A percentile compares a stretch with the other conserved stretches of the same genome.
Conservation (phyloP, 2,113 vertebrate species). For the Terrapene triunguis region DNA sequence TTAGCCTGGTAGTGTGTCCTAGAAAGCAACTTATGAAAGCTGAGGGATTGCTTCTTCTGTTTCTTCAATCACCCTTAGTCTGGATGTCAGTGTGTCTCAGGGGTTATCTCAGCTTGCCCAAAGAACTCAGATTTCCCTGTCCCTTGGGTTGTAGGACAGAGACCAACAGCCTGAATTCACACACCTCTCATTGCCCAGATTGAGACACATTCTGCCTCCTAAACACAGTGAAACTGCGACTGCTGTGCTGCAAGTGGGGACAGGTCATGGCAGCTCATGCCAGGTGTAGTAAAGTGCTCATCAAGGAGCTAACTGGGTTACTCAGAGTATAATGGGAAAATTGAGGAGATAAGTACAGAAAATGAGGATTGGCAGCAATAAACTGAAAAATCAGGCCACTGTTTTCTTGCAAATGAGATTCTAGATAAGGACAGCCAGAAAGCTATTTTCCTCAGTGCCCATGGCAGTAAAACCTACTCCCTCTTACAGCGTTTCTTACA, state of each 20-base stretch:
- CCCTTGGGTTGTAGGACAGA: background rate
- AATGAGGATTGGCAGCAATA: background rate
- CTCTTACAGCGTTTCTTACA: conserved; percentile 48
- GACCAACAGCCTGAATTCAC: background rate
- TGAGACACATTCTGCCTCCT: rapidly evolving
- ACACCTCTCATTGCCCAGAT: background rate
- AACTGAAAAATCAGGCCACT: background rate
- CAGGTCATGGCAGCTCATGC: too few species aligned
- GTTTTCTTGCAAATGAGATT: background rate
- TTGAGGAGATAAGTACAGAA: background rate
- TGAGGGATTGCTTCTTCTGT: background rate
- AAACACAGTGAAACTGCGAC: background rate
- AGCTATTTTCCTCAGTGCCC: conserved; percentile 52
- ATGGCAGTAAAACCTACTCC: conserved; percentile 51
- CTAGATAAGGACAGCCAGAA: conserved; percentile 42
- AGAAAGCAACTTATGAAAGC: background rate
- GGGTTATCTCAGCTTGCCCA: background rate
- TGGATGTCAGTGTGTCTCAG: background rate
- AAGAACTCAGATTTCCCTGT: rapidly evolving
- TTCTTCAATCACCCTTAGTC: background rate
- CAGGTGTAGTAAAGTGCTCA: background rate
- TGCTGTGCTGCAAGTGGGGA: background rate
- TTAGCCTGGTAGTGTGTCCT: rapidly evolving
- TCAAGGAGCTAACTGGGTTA: background rate
- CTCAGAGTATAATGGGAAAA: background rate